Evolutionary conservation across 2,888 invertebrate genomes (phyloP).

Genomic region (Helleia helle): DNA sequence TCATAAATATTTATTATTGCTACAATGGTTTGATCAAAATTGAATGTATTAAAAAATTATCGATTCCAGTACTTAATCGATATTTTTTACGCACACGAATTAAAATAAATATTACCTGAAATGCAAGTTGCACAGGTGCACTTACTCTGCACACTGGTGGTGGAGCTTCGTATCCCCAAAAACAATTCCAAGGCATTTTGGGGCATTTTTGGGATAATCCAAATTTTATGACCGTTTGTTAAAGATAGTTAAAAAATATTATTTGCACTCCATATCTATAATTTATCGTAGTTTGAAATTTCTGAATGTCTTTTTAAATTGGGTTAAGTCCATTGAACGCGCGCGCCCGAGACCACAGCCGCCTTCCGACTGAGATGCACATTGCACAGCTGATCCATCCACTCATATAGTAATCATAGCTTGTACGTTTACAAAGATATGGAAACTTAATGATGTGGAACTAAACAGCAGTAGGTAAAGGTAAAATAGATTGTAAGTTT

Average conservation of each 20-base stretch:
- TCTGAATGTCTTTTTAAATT: conserved; percentile 7
- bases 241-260: no score
- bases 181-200: conserved; percentile 66
- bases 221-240: no score
- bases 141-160: conserved; percentile 57
- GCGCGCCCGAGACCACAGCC: conserved; percentile 36
- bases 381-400: conserved; percentile 34
- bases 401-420: conserved; percentile 18
- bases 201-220: conserved; percentile 34
- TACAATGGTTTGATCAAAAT: no score
- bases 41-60: no score
- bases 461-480: no score
- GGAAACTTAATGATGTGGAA: no score
- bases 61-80: no score
- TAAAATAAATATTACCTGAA: conserved; percentile 39
- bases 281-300: neutral
- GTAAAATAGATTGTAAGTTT: no score
- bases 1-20: no score
- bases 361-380: conserved; percentile 38
- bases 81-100: no score
- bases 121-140: conserved; percentile 49
- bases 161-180: conserved; percentile 64
- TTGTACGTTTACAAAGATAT: no score
- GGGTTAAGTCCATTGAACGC: conserved; percentile 20
- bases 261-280: neutral